Evolutionary conservation across 2,888 invertebrate genomes (phyloP), one percentile per base, ranked within the genome.

Genomic region (Drosophila tanythrix): DNA sequence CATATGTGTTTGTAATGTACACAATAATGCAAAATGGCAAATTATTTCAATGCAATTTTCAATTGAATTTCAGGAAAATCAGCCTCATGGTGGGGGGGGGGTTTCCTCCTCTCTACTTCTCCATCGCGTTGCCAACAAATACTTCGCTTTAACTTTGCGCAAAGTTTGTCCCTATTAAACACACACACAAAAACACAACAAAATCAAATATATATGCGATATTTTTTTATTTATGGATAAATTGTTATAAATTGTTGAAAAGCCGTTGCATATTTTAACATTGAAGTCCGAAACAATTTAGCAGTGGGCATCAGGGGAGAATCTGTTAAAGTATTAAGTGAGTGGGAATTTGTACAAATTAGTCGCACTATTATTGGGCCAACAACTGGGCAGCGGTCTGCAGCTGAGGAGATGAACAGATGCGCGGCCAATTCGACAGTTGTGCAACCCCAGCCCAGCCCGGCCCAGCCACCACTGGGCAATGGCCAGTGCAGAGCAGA

Each of bases 31-130:
- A 69, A 77, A 85, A 68, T 78, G 57, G 65, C 70, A 76, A 85
- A 84, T 85, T 69, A 83, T 84, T 88, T 86, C 63, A 86, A 78
- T 86, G 57, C 66, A 78, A 83, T 76, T 86, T 46, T 59, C 81
- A 78, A 86, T 88, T 78, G 81, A 74, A 85, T 77, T 85, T 80
- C 74, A 66, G 68, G 57, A 73, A 69, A 65, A 63, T 33, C 50
- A 21, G n/a, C 10, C 51, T 15, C 6, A 33, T 3, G 33, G 31
- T 2, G 2, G 31, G 33, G 33, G 0, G 10, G 10, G 10, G 31
- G 6, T 0, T 33, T 33, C 10, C 31, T 33, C 33, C 33, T 33
- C 33, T 1, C 46, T 4, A 8, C 1, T 2, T 11, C 21, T 4
- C 46, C 7, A 4, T 25, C 15, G 15, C 46, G 1, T 5, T 48